phyloP scores from a whole-genome alignment of 2,888 invertebrate genomes.

The Drosophila infuscata region DNA sequence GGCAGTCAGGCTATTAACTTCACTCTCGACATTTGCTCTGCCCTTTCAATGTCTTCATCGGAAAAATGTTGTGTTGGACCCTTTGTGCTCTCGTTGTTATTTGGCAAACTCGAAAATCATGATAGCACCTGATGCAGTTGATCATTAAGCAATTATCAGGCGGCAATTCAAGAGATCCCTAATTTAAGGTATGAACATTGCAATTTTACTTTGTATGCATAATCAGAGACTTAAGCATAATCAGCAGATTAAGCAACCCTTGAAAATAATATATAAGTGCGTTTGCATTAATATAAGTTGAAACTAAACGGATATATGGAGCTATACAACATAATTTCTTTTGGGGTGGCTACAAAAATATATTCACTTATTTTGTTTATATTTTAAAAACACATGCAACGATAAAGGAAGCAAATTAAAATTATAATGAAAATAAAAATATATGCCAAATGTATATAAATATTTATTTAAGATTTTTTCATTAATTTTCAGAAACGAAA shows the following conservation, averaged over 20 bases:
- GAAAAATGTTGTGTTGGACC: slow-evolving; percentile 10
- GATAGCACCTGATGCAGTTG: slow-evolving; percentile 69
- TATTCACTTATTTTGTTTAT: fast-evolving
- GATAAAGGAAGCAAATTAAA: not conserved
- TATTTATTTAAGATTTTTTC: not conserved
- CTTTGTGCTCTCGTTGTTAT: slow-evolving; percentile 24
- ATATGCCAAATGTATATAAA: not conserved
- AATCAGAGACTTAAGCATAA: slow-evolving; percentile 10
- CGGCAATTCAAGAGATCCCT: slow-evolving; percentile 22
- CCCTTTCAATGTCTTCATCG: slow-evolving; percentile 53
- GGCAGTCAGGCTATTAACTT: slow-evolving; percentile 63
- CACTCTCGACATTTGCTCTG: slow-evolving; percentile 50
- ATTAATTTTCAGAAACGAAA: not conserved
- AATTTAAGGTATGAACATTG: slow-evolving; percentile 31
- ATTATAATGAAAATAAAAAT: not conserved
- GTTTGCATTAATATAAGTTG: not conserved
- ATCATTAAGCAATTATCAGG: slow-evolving; percentile 67
- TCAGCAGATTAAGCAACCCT: slow-evolving; percentile 9
- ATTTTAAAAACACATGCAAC: not conserved
- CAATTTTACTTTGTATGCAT: slow-evolving; percentile 12
- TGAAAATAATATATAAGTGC: not conserved
- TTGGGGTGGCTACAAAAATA: not conserved
- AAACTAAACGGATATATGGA: not conserved
- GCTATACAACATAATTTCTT: not conserved
- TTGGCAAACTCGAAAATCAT: slow-evolving; percentile 60